Evolutionary conservation across 2,113 vertebrate genomes (phyloP).

Genomic region (Chinchilla lanigera): DNA sequence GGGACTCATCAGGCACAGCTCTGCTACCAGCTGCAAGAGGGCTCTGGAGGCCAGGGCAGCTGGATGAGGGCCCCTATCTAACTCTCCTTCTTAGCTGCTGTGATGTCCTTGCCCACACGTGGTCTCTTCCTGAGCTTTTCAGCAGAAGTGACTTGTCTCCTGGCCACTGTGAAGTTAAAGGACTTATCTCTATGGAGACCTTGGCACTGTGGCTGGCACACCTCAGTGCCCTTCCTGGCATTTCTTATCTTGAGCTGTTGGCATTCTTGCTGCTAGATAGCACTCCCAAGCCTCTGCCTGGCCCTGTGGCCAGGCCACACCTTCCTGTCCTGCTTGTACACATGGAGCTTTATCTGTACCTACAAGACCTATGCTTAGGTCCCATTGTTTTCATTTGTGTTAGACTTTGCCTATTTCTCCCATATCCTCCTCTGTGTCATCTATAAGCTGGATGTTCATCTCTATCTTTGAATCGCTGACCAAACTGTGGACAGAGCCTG

Average conservation of each 20-base stretch:
- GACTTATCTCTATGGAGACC: background rate
- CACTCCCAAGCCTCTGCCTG: background rate
- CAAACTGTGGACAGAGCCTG: background rate
- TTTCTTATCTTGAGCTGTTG: background rate
- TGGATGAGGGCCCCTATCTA: background rate
- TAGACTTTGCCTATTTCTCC: background rate
- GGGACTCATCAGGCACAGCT: too few species aligned
- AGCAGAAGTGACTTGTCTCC: background rate
- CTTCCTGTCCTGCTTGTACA: background rate
- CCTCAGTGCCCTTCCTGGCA: rapidly evolving
- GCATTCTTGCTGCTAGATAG: too few species aligned
- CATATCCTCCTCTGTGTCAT: background rate
- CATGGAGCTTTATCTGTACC: background rate
- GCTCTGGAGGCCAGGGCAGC: background rate
- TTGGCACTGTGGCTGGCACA: background rate
- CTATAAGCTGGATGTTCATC: background rate
- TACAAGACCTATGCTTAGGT: background rate
- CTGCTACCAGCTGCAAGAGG: background rate
- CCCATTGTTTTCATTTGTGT: background rate
- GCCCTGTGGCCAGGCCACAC: background rate
- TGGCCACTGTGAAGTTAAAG: background rate
- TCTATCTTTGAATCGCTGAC: background rate
- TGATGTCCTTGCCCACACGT: background rate
- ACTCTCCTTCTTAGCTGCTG: background rate
- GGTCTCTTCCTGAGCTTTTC: background rate